Conservation (phyloP, 2,888 invertebrate genomes). For the Nasonovia ribisnigri region DNA sequence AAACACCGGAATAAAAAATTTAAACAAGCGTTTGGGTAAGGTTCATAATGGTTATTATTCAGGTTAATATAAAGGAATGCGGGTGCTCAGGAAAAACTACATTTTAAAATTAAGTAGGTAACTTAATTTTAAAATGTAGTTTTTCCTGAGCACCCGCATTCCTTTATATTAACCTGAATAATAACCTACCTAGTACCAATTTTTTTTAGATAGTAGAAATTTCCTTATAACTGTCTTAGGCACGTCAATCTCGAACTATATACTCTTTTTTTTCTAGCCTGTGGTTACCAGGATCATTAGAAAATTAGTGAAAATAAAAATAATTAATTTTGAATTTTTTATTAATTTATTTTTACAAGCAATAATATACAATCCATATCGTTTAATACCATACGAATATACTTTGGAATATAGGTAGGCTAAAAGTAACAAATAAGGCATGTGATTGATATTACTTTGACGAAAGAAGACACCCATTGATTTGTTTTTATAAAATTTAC, state of each 20-base stretch:
- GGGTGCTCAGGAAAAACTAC: neutral
- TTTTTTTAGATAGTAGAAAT: neutral
- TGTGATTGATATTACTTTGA: too few relatives aligned
- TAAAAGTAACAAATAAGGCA: too few relatives aligned
- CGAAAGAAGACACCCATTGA: too few relatives aligned
- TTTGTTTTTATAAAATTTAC: too few relatives aligned
- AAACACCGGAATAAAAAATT: neutral
- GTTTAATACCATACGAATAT: too few relatives aligned
- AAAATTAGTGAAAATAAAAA: neutral
- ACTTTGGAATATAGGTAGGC: too few relatives aligned
- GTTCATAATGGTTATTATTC: neutral
- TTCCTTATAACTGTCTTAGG: neutral
- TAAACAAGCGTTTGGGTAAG: neutral
- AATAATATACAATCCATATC: too few relatives aligned
- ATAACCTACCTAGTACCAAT: neutral
- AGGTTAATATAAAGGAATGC: neutral
- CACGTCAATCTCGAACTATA: neutral
- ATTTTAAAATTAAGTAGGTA: neutral
- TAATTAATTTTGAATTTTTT: too few relatives aligned
- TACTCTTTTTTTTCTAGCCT: neutral
- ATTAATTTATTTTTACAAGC: neutral
- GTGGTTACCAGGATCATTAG: neutral
- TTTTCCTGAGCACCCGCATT: neutral
- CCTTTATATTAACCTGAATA: neutral
- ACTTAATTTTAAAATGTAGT: neutral